Evolutionary conservation across 2,888 invertebrate species (phyloP).

Genomic region (Lycophotia porphyrea): DNA sequence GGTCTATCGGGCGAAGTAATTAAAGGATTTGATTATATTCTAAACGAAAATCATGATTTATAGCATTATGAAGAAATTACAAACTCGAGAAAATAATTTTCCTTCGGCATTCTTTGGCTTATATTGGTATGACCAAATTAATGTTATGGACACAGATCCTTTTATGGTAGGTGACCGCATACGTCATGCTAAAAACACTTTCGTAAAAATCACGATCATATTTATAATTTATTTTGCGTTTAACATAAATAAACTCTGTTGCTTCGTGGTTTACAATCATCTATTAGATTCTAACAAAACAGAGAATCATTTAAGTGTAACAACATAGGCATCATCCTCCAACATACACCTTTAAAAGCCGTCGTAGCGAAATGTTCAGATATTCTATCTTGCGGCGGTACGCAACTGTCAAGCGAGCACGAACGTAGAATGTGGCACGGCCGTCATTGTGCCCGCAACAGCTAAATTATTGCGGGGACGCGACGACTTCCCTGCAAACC

Average conservation of each 20-base stretch:
- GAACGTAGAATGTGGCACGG: constrained; percentile 65
- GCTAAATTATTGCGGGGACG: constrained; percentile 81
- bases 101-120: constrained; percentile 19
- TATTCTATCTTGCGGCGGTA: constrained; percentile 50
- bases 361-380: constrained; percentile 33
- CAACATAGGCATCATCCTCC: not conserved
- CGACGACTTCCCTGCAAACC: constrained; percentile 77
- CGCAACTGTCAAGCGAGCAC: constrained; percentile 60
- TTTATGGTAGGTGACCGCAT: not conserved
- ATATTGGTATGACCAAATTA: constrained; percentile 24
- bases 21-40: constrained; percentile 54
- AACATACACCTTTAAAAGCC: constrained; percentile 21
- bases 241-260: not conserved
- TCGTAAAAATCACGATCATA: not conserved
- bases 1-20: constrained; percentile 58
- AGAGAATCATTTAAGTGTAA: not conserved
- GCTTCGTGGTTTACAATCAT: not conserved
- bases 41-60: constrained; percentile 47
- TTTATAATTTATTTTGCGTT: too few species aligned
- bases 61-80: constrained; percentile 24
- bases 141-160: not conserved
- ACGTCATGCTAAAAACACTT: not conserved
- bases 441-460: constrained; percentile 76
- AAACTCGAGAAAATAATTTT: constrained; percentile 25
- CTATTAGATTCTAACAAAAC: constrained; percentile 1